A percentile compares a stretch with the other conserved stretches of the same genome.
Evolutionary conservation across 2,113 vertebrate genomes (phyloP).

Genomic region (mouse (Mus musculus)): DNA sequence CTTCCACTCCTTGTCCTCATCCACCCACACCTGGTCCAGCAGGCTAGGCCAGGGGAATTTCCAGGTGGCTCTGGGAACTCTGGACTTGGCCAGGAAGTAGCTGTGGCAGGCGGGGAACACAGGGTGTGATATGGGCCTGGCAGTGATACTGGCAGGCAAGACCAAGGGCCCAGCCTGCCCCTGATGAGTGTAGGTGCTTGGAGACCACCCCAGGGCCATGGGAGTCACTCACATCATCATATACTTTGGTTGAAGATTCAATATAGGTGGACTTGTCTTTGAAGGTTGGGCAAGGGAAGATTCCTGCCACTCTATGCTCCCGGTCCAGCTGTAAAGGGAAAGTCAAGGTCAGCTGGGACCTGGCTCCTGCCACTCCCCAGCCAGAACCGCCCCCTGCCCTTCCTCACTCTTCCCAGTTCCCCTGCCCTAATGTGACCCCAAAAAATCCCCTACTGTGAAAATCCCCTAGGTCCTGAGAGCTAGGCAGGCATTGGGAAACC

Average conservation of each 20-base stretch:
- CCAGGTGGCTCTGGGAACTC: slow-evolving; percentile 69
- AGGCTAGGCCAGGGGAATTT: slow-evolving; percentile 64
- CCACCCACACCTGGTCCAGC: slow-evolving; percentile 51
- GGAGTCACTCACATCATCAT: slow-evolving; percentile 93
- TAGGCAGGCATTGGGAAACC: slow-evolving; percentile 65
- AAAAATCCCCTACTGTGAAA: slow-evolving; percentile 80
- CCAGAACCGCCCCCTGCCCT: not conserved
- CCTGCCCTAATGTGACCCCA: slow-evolving; percentile 71
- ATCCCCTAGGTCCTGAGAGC: slow-evolving; percentile 71
- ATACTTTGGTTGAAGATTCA: slow-evolving; percentile 96
- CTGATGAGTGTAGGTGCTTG: not conserved
- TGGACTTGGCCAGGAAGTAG: slow-evolving; percentile 51
- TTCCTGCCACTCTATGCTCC: slow-evolving; percentile 91
- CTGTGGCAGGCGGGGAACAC: not conserved
- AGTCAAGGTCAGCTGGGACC: not conserved
- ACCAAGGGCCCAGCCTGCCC: no score
- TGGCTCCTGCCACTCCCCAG: not conserved
- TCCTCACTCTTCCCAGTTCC: slow-evolving; percentile 75
- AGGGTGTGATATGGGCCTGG: not conserved
- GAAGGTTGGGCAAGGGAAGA: slow-evolving; percentile 91
- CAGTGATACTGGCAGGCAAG: not conserved
- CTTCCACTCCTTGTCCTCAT: not conserved
- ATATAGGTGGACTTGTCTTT: slow-evolving; percentile 97
- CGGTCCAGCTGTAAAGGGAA: slow-evolving; percentile 90
- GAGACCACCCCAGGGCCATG: not conserved